Evolutionary conservation across 1,140 invertebrate species (phyloP).

Genomic region (Phthorimaea operculella): DNA sequence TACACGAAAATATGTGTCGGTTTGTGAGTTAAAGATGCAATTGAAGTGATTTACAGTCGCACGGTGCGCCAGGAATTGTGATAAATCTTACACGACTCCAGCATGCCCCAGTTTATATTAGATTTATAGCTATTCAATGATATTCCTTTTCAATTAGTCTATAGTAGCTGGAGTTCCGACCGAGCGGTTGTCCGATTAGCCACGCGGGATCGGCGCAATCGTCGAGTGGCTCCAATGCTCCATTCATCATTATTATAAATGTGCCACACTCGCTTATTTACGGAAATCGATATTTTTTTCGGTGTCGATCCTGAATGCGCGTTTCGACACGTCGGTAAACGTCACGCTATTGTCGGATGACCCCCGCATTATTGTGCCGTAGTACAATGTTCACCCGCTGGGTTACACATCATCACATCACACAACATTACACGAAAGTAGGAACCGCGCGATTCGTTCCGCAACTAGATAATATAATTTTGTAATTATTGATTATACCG

Average conservation of each 20-base stretch:
- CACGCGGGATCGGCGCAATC: constrained; percentile 54
- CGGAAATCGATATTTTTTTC: constrained; percentile 69
- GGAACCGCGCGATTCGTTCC: constrained; percentile 49
- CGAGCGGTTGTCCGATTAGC: constrained; percentile 53
- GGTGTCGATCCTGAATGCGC: constrained; percentile 55
- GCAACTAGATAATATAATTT: constrained; percentile 48
- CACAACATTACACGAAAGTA: constrained; percentile 29
- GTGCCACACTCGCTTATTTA: constrained; percentile 67
- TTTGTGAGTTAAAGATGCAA: no score
- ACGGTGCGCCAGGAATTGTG: not conserved
- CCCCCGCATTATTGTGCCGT: constrained; percentile 31
- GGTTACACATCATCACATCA: constrained; percentile 29
- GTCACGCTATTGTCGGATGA: constrained; percentile 62
- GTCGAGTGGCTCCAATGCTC: constrained; percentile 54
- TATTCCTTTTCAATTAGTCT: constrained; percentile 64
- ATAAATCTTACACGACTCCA: constrained; percentile 6
- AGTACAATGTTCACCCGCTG: constrained; percentile 40
- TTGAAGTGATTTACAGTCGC: no score
- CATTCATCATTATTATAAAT: constrained; percentile 69
- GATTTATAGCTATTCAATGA: constrained; percentile 56
- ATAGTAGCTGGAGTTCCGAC: constrained; percentile 42
- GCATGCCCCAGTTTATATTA: constrained; percentile 52
- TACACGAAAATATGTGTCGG: no score
- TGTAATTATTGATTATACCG: constrained; percentile 61
- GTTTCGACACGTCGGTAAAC: constrained; percentile 58